These are phyloP conservation scores for Penaeus japonicus DNA, from an alignment of 1,140 invertebrate genomes.

Conservation along the genomic window DNA sequence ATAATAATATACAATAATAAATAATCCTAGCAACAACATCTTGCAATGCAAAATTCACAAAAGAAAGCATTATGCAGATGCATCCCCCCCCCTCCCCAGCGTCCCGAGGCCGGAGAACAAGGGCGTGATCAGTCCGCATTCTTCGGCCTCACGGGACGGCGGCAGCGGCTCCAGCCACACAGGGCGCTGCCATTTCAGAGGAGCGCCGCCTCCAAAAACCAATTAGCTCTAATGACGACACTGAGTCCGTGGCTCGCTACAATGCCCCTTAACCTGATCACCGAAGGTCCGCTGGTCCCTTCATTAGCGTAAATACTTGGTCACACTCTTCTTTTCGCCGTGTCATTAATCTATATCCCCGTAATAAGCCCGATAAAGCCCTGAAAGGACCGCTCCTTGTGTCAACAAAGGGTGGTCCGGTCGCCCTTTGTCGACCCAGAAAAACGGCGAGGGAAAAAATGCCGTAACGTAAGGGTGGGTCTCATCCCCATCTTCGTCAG, in stretches of 20 bases:
- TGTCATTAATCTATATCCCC: conserved; percentile 50
- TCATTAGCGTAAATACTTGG: conserved; percentile 46
- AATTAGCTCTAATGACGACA: conserved; percentile 49
- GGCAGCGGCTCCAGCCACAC: not conserved
- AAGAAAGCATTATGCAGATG: too few species aligned
- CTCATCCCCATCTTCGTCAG: conserved; percentile 6
- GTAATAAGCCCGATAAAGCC: conserved; percentile 40
- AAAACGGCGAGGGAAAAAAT: not conserved
- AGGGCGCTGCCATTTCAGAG: not conserved
- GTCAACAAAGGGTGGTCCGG: conserved; percentile 29
- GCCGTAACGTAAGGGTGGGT: not conserved
- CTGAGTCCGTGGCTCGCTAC: conserved; percentile 23
- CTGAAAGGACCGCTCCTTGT: conserved; percentile 21
- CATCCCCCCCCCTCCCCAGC: too few species aligned
- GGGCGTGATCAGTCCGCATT: too few species aligned
- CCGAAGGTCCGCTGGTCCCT: conserved; percentile 29
- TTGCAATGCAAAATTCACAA: too few species aligned
- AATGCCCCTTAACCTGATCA: conserved; percentile 49
- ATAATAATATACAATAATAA: too few species aligned
- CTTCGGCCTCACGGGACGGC: not conserved
- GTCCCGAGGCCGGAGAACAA: too few species aligned
- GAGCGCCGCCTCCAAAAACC: conserved; percentile 42
- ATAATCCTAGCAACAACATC: too few species aligned
- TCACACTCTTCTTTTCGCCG: conserved; percentile 45
- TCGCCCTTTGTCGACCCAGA: not conserved